Conservation (phyloP, 2,888 invertebrate species). For the Microchrysa polita region DNA sequence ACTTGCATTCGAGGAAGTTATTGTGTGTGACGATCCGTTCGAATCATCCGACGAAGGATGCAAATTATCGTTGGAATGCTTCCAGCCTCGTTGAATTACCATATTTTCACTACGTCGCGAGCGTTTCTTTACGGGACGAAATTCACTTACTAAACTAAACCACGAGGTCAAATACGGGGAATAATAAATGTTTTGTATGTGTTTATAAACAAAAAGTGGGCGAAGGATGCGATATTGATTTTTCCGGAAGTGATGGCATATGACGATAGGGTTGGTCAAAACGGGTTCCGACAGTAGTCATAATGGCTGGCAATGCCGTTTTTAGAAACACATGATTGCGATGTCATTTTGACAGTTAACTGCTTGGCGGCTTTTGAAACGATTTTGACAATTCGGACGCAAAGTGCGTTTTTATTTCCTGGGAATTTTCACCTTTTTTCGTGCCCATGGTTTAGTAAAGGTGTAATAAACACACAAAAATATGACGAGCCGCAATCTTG, state of each 20-base stretch:
- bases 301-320: background rate
- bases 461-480: too few relatives aligned
- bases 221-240: slow-evolving; percentile 43
- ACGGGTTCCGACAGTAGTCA: background rate
- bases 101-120: slow-evolving; percentile 51
- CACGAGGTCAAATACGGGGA: slow-evolving; percentile 22
- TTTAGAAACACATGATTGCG: background rate
- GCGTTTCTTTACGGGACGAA: background rate
- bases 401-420: too few relatives aligned
- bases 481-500: too few relatives aligned
- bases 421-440: too few relatives aligned
- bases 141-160: slow-evolving; percentile 8
- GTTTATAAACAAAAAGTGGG: slow-evolving; percentile 39
- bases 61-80: slow-evolving; percentile 56
- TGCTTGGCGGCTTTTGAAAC: background rate
- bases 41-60: slow-evolving; percentile 63
- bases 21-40: slow-evolving; percentile 63
- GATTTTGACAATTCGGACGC: background rate
- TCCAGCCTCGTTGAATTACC: slow-evolving; percentile 64
- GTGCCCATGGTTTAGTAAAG: background rate
- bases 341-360: background rate
- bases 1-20: slow-evolving; percentile 52
- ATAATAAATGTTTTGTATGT: slow-evolving; percentile 26
- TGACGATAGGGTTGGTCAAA: slow-evolving; percentile 16
- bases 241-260: slow-evolving; percentile 36